Evolutionary conservation across 2,113 vertebrate species (phyloP).

Genomic region (Hippocampus comes): DNA sequence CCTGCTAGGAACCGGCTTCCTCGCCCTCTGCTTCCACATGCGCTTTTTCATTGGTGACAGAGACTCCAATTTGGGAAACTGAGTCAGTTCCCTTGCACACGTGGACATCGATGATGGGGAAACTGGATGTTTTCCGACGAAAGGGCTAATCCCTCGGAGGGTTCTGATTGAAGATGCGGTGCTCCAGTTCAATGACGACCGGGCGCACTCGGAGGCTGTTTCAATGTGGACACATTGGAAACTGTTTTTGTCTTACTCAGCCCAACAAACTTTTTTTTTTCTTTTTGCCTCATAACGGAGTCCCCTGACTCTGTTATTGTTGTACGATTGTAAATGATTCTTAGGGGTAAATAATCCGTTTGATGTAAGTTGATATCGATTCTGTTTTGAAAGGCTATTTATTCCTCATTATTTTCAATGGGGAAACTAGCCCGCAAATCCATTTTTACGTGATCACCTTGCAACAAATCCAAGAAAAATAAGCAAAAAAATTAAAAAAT

Average conservation of each 20-base stretch:
- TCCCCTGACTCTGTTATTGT: constrained; percentile 33
- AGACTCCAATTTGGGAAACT: constrained; percentile 88
- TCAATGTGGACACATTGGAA: constrained; percentile 14
- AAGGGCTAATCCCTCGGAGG: constrained; percentile 49
- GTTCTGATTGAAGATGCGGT: constrained; percentile 22
- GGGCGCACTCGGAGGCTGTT: constrained; percentile 16
- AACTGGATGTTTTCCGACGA: constrained; percentile 6
- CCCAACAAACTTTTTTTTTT: constrained; percentile 24
- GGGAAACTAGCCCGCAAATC: constrained; percentile 68
- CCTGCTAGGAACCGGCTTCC: constrained; percentile 93
- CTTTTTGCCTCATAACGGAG: constrained; percentile 46
- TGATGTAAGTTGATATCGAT: constrained; percentile 52
- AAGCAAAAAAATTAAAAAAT: constrained; percentile 8
- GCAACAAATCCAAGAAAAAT: constrained; percentile 51
- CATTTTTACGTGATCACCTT: constrained; percentile 44
- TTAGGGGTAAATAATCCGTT: constrained; percentile 47
- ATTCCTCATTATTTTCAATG: constrained; percentile 99
- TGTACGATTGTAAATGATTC: constrained; percentile 46
- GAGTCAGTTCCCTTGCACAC: constrained; percentile 32
- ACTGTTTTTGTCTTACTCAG: not conserved
- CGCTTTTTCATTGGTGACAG: constrained; percentile 96
- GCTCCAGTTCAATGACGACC: constrained; percentile 15
- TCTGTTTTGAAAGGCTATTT: constrained; percentile 70
- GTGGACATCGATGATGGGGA: not conserved
- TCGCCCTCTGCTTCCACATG: constrained; percentile 94